Evolutionary conservation across 2,888 invertebrate genomes (phyloP).

Genomic region (Agonopterix alstromeriana): DNA sequence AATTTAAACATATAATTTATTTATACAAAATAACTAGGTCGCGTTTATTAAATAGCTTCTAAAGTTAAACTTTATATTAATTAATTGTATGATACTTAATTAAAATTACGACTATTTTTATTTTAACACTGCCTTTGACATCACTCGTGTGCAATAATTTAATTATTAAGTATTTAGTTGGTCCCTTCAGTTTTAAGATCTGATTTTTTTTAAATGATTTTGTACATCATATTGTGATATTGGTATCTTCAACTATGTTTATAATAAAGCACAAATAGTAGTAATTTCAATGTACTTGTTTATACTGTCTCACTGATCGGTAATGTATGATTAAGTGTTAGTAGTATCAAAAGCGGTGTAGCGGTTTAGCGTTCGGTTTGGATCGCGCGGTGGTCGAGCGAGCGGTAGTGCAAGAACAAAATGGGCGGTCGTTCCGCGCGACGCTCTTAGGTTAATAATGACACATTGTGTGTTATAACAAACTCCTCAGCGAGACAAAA

Average conservation of each 20-base stretch:
- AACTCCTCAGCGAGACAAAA: slow-evolving; percentile 65
- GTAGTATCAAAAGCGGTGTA: slow-evolving; percentile 20
- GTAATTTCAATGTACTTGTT: neutral
- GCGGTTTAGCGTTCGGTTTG: slow-evolving; percentile 23
- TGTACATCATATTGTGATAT: too few relatives aligned
- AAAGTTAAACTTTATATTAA: too few relatives aligned
- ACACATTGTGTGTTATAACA: slow-evolving; percentile 64
- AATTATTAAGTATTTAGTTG: neutral
- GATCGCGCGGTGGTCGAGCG: slow-evolving; percentile 31
- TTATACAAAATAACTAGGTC: too few relatives aligned
- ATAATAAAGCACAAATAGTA: too few relatives aligned
- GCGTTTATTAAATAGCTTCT: too few relatives aligned
- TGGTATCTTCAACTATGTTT: too few relatives aligned
- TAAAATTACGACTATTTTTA: slow-evolving; percentile 24
- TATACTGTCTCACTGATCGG: slow-evolving; percentile 43
- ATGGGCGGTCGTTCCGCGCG: slow-evolving; percentile 1
- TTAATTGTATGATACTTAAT: slow-evolving; percentile 60
- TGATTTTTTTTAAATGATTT: too few relatives aligned
- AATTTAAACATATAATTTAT: too few relatives aligned
- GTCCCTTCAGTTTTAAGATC: too few relatives aligned
- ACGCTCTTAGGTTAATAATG: slow-evolving; percentile 52
- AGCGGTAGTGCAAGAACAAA: slow-evolving; percentile 25
- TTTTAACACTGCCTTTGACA: neutral
- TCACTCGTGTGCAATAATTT: slow-evolving; percentile 1
- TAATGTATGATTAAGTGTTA: slow-evolving; percentile 25